Conservation (phyloP, 1,140 invertebrate species). For the Papilio aristodemus region DNA sequence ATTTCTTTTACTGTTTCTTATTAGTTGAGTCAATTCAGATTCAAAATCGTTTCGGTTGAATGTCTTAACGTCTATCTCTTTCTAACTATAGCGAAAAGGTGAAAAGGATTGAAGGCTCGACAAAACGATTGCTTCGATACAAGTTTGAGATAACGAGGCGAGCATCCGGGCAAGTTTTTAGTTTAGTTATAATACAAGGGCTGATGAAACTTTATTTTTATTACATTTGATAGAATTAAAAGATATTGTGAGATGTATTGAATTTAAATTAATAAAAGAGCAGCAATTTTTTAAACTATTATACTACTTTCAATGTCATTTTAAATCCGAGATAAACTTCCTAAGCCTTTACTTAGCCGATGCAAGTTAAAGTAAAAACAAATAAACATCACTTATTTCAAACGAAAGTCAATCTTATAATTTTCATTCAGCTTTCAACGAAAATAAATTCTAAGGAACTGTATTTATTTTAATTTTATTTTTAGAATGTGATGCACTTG, state of each 20-base stretch:
- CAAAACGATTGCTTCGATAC: slow-evolving; percentile 29
- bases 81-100: background rate
- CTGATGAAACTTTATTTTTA: background rate
- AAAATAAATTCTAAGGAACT: too few relatives aligned
- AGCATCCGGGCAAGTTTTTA: slow-evolving; percentile 20
- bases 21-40: slow-evolving; percentile 6
- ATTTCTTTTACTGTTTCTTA: background rate
- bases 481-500: too few relatives aligned
- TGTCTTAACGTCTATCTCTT: background rate
- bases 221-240: background rate
- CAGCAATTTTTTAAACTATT: too few relatives aligned
- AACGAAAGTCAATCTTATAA: too few relatives aligned
- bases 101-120: background rate
- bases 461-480: too few relatives aligned
- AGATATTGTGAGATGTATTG: background rate
- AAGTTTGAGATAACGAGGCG: slow-evolving; percentile 29
- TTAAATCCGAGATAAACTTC: too few relatives aligned
- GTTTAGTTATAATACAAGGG: background rate
- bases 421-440: too few relatives aligned
- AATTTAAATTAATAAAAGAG: too few relatives aligned
- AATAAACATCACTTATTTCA: too few relatives aligned
- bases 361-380: too few relatives aligned
- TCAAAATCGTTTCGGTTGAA: slow-evolving; percentile 17
- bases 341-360: too few relatives aligned
- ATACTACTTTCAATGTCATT: too few relatives aligned